Percentiles rank a stretch among this genome's conserved stretches.
Conservation (phyloP, 2,113 vertebrate species). For the Synodontis membranacea region DNA sequence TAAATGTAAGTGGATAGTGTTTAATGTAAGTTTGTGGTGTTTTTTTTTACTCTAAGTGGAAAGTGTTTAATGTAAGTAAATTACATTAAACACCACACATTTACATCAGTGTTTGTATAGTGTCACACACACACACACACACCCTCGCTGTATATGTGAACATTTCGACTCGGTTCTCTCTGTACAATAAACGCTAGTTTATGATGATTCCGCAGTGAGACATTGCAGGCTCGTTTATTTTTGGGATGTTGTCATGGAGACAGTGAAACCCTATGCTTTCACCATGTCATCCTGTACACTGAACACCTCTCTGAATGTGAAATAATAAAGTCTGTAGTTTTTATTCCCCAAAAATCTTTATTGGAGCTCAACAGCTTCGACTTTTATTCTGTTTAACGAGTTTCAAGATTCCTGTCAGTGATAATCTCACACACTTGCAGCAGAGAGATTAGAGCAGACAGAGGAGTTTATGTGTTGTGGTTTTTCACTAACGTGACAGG, state of each 20-base stretch:
- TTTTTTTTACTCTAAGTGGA: no score
- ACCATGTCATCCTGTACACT: neutral
- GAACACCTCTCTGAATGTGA: neutral
- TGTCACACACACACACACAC: no score
- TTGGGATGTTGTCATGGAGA: constrained; percentile 10
- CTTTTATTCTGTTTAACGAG: neutral
- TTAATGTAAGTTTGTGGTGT: no score
- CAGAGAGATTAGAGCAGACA: neutral
- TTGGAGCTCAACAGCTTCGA: neutral
- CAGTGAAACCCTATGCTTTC: neutral
- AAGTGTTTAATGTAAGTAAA: no score
- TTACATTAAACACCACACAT: no score
- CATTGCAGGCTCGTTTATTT: neutral
- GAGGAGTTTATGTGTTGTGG: neutral
- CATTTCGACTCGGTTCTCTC: neutral
- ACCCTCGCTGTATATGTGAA: neutral
- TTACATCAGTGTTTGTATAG: no score
- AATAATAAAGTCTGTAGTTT: neutral
- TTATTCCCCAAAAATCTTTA: neutral
- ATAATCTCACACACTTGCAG: neutral
- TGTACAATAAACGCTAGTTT: neutral
- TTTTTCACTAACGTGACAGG: neutral
- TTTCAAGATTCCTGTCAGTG: neutral
- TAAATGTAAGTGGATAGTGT: no score
- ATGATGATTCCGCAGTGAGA: neutral